Base-by-base conservation (phyloP, 2,888 invertebrate genomes). In the Andrena minutula region DNA sequence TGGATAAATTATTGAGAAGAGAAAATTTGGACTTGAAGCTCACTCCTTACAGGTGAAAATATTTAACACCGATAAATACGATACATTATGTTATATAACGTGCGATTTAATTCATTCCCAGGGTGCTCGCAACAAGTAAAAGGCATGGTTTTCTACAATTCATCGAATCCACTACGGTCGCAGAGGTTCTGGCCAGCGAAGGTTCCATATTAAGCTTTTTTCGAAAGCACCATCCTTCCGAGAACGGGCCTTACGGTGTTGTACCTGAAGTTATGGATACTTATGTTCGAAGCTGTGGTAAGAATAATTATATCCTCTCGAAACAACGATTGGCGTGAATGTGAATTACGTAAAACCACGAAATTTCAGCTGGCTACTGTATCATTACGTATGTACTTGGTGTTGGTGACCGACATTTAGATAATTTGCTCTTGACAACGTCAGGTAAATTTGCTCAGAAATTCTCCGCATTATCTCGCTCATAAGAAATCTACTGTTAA, bases 311-410 rank as follows among this genome's bases (percentile, higher is more conserved):
- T 30, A 6, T 41, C 23, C 8, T 30, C 12, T 23, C 12, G 2
- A 8, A 0, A 0, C 35, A 79, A 74, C 56, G 3, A 26, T 23
- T 35, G 12, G 10, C 23, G 66, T 60, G 12, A 56, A 77, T 20
- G 63, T n/a, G 4, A 53, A 20, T 20, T 51, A 35, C 30, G 75
- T 58, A 16, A 32, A 63, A 69, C 41, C 1, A 1, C 32, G 7
- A 30, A 56, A 23, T 94, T 93, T 56, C 90, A 96, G 97, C 99
- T 58, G 99, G 99, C 0, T 99, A 99, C 94, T 99, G 99, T 94
- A 98, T 99, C 51, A 99, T 99, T 73, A 99, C 99, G 0, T 99
- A 99, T 94, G 95, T 99, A 51, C 95, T 99, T 69, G 99, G 99
- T 32, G 99, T 99, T 0, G 99, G 99, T 5, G 99, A 99, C 94